phyloP scores from a whole-genome alignment of 2,797 vertebrate genomes.

The Pristis pectinata region DNA sequence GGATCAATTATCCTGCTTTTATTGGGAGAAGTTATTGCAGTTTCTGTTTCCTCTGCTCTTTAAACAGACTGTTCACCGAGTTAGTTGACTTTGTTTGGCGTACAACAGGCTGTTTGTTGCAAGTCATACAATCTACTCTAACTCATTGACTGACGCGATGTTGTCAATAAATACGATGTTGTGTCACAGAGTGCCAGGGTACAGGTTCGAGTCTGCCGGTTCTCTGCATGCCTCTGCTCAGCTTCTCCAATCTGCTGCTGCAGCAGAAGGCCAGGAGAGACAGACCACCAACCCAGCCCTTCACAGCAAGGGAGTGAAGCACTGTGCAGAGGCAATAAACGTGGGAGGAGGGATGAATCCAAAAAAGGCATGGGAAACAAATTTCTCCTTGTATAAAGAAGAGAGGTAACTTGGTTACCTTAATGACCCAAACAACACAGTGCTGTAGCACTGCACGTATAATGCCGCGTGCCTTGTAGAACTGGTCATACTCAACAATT shows the following conservation, averaged over 20 bases:
- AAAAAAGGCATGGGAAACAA: not conserved
- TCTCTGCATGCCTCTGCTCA: not conserved
- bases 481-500: not conserved
- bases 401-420: not conserved
- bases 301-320: not conserved
- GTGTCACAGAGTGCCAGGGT: not conserved
- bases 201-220: no score
- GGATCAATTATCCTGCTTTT: no score
- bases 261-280: not conserved
- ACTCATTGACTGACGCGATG: no score
- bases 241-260: not conserved
- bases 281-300: not conserved
- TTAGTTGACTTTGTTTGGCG: no score
- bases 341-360: not conserved
- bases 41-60: no score
- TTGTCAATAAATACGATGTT: not conserved
- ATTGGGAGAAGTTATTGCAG: no score
- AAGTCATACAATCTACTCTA: no score
- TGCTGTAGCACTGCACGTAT: not conserved
- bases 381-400: not conserved
- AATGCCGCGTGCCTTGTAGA: not conserved
- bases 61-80: no score
- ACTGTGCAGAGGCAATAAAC: not conserved
- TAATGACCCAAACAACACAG: not conserved
- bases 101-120: no score